Evolutionary conservation across 2,113 vertebrate species (phyloP), one percentile per base, ranked within the genome.

Genomic region (Hippolais icterina): DNA sequence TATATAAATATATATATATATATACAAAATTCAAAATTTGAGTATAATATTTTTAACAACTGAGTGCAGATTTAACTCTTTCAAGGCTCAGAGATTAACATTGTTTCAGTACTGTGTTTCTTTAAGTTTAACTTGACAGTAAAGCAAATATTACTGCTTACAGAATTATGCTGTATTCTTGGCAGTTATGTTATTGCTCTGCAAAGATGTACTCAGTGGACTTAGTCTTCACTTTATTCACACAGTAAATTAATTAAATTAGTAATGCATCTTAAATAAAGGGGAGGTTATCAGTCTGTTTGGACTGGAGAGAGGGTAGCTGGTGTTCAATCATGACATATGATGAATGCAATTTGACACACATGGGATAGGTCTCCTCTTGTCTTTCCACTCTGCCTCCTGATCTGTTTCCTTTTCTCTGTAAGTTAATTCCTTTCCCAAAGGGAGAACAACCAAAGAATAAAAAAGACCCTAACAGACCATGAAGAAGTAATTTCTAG

Each of bases 321-420:
- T 60, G 5, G 6, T 80, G 6, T 22, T 83, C 20, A 47, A 0
- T 35, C 15, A 11, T 4, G 24, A 53, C 28, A 14, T 31, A 0
- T 27, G 15, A 49, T 39, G 13, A 91, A 61, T 33, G 16, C 15
- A 87, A 20, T 66, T 68, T 60, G 35, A 41, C 24, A 46, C 15
- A 50, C 17, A 16, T 16, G 33, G 11, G 12, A 24, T 19, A 47
- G 49, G 25, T 16, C 14, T 50, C 14, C 2, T 63, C 39, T 57
- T 69, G 35, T 61, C n/a, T 79, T 90, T 53, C 29, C 18, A 12
- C 25, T 78, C 31, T 84, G 20, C 18, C 14, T 75, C 65, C n/a
- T 81, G 21, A 13, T 64, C 27, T 78, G 28, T 70, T 69, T 89
- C 10, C 17, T 69, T 63, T 77, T 31, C 33, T 80, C 41, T 83